These are phyloP conservation scores for Zaprionus bogoriensis DNA, from an alignment of 2,888 invertebrate species.

Conservation along the genomic window DNA sequence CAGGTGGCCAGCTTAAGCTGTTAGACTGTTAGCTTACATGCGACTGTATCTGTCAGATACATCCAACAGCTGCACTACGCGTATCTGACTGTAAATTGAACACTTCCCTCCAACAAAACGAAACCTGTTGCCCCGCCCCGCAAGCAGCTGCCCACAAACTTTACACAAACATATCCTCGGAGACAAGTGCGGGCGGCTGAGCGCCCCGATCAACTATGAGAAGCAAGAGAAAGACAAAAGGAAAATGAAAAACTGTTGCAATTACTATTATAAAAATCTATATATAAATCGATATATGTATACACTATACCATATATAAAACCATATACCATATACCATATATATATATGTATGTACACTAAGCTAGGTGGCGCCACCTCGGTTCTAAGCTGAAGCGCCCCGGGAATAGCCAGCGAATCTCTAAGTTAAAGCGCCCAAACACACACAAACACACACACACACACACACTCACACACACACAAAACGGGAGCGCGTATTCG, in stretches of 20 bases:
- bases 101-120: too few species aligned
- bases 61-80: background rate
- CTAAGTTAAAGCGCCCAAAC: constrained; percentile 4
- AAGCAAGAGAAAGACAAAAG: constrained; percentile 8
- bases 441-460: background rate
- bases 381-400: constrained; percentile 51
- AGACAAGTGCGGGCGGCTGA: constrained; percentile 27
- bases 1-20: too few species aligned
- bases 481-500: too few species aligned
- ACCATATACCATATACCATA: constrained; percentile 31
- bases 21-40: too few species aligned
- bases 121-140: background rate
- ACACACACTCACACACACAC: constrained; percentile 7
- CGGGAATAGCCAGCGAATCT: constrained; percentile 31
- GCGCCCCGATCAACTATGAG: constrained; percentile 8
- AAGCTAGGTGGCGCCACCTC: constrained; percentile 37
- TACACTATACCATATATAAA: constrained; percentile 26
- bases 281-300: constrained; percentile 25
- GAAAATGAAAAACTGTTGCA: constrained; percentile 55
- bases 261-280: constrained; percentile 64
- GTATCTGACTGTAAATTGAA: background rate
- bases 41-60: background rate
- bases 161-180: constrained; percentile 56
- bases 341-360: constrained; percentile 27
- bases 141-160: constrained; percentile 3